A percentile compares a stretch with the other conserved stretches of the same genome.
Conservation (phyloP, 2,797 vertebrate genomes). For the Rhincodon typus region DNA sequence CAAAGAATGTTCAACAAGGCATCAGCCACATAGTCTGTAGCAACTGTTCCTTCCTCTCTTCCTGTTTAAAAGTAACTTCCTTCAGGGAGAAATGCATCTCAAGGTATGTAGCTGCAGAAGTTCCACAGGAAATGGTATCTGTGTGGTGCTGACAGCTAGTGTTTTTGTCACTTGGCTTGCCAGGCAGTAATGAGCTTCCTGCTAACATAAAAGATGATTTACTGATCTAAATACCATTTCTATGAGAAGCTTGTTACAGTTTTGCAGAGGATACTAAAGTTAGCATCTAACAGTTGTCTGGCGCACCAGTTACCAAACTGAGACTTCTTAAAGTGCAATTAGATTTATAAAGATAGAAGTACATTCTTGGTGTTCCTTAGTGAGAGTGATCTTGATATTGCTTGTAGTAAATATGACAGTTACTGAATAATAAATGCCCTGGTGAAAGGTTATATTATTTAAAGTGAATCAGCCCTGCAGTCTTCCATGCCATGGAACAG, state of each 20-base stretch:
- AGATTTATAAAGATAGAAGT: conserved; percentile 38
- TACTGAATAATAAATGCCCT: neutral
- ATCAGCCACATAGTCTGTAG: conserved; percentile 55
- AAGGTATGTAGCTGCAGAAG: conserved; percentile 59
- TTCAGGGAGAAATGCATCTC: conserved; percentile 55
- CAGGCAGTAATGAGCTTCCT: conserved; percentile 56
- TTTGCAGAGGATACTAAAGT: conserved; percentile 45
- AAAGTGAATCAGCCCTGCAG: too few relatives aligned
- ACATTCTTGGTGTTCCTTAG: neutral
- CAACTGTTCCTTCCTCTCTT: conserved; percentile 69
- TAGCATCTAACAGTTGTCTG: conserved; percentile 42
- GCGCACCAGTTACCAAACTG: conserved; percentile 39
- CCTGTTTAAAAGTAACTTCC: conserved; percentile 66
- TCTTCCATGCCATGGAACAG: neutral
- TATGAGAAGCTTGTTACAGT: conserved; percentile 42
- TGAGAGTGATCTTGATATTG: neutral
- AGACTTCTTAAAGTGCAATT: conserved; percentile 18
- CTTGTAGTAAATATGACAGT: neutral
- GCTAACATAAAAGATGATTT: conserved; percentile 53
- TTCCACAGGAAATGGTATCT: conserved; percentile 63
- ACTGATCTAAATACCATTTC: conserved; percentile 48
- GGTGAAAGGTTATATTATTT: neutral
- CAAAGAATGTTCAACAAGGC: conserved; percentile 59
- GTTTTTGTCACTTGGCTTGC: conserved; percentile 55
- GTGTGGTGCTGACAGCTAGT: conserved; percentile 49